Percentiles rank a stretch among this genome's conserved stretches.
Evolutionary conservation across 2,797 vertebrate species (phyloP).

Genomic region (Decapterus maruadsi): DNA sequence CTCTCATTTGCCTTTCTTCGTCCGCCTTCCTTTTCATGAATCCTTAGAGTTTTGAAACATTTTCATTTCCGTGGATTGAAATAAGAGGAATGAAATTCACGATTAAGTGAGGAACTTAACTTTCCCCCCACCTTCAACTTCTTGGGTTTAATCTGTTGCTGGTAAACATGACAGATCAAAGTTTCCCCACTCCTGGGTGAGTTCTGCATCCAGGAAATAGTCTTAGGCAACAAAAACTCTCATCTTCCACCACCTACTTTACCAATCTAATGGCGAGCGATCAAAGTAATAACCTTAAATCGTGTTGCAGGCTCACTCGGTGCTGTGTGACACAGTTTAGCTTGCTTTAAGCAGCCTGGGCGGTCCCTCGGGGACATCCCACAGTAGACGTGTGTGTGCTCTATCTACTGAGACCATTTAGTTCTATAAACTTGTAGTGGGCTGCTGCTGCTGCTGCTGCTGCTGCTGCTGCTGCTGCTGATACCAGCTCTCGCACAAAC

Average conservation of each 20-base stretch:
- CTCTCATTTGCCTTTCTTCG: too few species aligned
- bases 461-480: too few species aligned
- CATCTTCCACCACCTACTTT: background rate
- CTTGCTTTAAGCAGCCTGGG: background rate
- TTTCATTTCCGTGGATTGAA: too few species aligned
- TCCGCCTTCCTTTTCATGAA: too few species aligned
- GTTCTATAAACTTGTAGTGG: too few species aligned
- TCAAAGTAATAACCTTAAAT: background rate
- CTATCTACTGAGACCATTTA: too few species aligned
- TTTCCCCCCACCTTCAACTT: background rate
- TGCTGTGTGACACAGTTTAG: background rate
- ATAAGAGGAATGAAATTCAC: too few species aligned
- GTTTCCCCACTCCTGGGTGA: background rate
- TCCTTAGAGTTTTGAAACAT: too few species aligned
- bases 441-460: too few species aligned
- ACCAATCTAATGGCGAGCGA: background rate
- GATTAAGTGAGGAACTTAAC: too few species aligned
- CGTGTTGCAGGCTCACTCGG: background rate
- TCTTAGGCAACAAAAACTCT: background rate
- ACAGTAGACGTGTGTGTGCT: too few species aligned
- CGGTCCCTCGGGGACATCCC: background rate
- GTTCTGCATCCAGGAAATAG: background rate
- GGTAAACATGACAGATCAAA: background rate
- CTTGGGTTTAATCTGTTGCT: background rate
- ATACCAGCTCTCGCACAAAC: too few species aligned